Percentiles rank a stretch among this genome's conserved stretches.
Evolutionary conservation across 1,140 invertebrate species (phyloP).

Genomic region (Drosophila carrolli): DNA sequence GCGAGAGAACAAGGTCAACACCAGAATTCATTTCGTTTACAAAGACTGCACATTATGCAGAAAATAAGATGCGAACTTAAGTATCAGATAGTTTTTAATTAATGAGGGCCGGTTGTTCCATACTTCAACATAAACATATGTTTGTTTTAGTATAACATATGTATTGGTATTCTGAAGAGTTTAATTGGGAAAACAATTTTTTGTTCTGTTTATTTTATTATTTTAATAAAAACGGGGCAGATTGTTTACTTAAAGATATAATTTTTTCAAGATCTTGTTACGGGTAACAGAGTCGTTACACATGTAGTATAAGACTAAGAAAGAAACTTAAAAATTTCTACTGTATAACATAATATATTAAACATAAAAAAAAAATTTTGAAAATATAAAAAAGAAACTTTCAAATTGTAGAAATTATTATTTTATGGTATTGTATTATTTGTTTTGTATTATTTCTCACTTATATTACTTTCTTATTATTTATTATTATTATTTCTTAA

Average conservation of each 20-base stretch:
- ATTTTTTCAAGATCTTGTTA: not conserved
- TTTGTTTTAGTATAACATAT: too few relatives aligned
- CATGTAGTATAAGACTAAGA: conserved; percentile 1
- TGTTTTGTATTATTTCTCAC: too few relatives aligned
- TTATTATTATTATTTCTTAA: too few relatives aligned
- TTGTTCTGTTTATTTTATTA: too few relatives aligned
- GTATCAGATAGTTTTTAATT: conserved; percentile 8
- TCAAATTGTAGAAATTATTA: too few relatives aligned
- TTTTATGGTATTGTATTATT: not conserved
- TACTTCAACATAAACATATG: not conserved
- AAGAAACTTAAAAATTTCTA: not conserved
- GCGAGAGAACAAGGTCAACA: conserved; percentile 32
- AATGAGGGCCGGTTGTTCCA: not conserved
- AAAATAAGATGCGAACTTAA: conserved; percentile 31
- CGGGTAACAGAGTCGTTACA: not conserved
- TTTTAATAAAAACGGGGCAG: too few relatives aligned
- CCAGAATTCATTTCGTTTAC: conserved; percentile 23
- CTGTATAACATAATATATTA: not conserved
- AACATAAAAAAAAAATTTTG: too few relatives aligned
- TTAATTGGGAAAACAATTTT: too few relatives aligned
- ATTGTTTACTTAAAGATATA: not conserved
- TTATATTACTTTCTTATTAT: too few relatives aligned
- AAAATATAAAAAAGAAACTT: too few relatives aligned
- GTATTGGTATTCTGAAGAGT: too few relatives aligned
- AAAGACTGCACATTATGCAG: conserved; percentile 52